Conservation (phyloP, 2,888 invertebrate genomes). For the Eupithecia pulchellata region DNA sequence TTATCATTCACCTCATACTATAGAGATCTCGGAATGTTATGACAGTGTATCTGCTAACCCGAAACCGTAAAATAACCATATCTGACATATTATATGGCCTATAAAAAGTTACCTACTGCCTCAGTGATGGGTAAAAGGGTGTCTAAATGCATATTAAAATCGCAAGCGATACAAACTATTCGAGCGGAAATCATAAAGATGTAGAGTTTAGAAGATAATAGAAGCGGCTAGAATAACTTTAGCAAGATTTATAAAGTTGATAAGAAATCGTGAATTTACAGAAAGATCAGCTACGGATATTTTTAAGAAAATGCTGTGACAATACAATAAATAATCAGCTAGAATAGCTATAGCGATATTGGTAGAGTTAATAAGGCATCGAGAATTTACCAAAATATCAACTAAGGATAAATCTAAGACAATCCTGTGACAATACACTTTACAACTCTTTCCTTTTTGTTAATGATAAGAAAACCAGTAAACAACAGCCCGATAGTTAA, state of each 20-base stretch:
- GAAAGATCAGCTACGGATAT: neutral
- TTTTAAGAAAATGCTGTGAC: neutral
- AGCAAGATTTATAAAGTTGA: neutral
- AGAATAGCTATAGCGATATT: no score
- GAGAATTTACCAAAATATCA: neutral
- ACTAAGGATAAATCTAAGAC: neutral
- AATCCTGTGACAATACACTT: neutral
- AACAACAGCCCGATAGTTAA: slow-evolving; percentile 11
- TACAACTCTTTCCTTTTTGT: neutral
- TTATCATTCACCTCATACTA: slow-evolving; percentile 71
- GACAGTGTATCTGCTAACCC: slow-evolving; percentile 75
- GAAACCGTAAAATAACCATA: slow-evolving; percentile 81
- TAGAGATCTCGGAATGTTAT: slow-evolving; percentile 81
- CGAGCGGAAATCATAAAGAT: slow-evolving; percentile 79
- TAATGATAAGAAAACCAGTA: neutral
- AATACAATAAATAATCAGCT: no score
- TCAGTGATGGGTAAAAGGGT: slow-evolving; percentile 77
- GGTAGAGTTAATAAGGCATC: no score
- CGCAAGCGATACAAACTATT: slow-evolving; percentile 80
- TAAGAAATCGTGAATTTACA: neutral
- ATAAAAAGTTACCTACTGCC: slow-evolving; percentile 75
- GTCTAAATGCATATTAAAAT: slow-evolving; percentile 81
- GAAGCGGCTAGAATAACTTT: slow-evolving; percentile 22
- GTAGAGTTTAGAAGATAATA: slow-evolving; percentile 54
- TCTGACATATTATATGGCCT: slow-evolving; percentile 79